Evolutionary conservation across 1,140 invertebrate genomes (phyloP), one percentile per base, ranked within the genome.

Genomic region (Drosophila rhopaloa): DNA sequence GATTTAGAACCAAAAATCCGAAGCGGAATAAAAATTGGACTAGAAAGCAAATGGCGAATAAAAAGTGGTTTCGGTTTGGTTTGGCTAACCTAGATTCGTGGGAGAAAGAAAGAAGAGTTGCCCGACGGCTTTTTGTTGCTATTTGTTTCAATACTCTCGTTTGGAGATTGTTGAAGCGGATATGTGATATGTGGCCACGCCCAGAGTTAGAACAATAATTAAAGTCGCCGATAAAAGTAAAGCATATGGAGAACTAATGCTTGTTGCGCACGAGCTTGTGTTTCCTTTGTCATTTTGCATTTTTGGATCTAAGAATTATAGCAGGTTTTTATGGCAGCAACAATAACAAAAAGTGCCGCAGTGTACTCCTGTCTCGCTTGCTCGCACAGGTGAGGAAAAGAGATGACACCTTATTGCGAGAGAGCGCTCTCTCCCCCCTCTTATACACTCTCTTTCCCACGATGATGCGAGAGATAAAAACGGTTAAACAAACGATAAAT

Each of bases 31-130:
- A 19, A 24, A 47, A 32, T 32, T 8, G 29, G 67, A 85, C 77
- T 53, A 86, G 81, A 85, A 86, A 89, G 84, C 80, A 88, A 73
- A 70, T 65, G 66, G 58, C 44, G 58, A 65, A 72, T 56, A 53
- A 68, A 75, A 59, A 35, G 46, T 61, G 47, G 61, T 71, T 70
- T 35, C 9, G 44, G 19, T 47, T 51, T 35, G 51, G 19, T 55
- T 70, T 62, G 38, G 59, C 46, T 60, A 79, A 80, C 61, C 61
- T 54, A 68, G 40, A 61, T 72, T 72, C 44, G 51, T 46, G 19
- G 32, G 65, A 66, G 61, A 38, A 66, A 44, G 38, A 68, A 50
- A 37, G 67, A 71, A 58, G 37, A 71, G 68, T 50, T 41, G 68
- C 19, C 66, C 37, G 53, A 71, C 66, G 6, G 37, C 66, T 72